Evolutionary conservation across 2,797 vertebrate species (phyloP).

Genomic region (Manis crassicaudata): DNA sequence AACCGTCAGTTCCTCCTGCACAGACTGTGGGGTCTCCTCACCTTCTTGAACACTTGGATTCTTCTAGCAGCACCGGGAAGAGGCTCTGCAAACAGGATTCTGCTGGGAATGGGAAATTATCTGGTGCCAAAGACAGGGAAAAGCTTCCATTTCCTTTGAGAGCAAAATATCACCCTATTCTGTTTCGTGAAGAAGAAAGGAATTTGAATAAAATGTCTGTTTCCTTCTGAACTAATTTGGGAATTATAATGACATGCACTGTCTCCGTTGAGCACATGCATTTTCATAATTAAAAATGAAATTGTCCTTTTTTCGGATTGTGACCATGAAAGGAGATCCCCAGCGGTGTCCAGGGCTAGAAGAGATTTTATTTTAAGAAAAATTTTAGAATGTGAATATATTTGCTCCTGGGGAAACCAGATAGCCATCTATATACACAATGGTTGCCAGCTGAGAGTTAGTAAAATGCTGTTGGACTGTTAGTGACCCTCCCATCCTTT

Average conservation of each 20-base stretch:
- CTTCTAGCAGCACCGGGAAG: neutral
- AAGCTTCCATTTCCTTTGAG: constrained; percentile 63
- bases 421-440: too few species aligned
- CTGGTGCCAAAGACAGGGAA: constrained; percentile 40
- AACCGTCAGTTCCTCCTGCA: neutral
- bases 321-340: constrained; percentile 58
- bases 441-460: neutral
- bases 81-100: constrained; percentile 22
- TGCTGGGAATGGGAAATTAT: constrained; percentile 29
- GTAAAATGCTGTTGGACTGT: neutral
- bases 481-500: neutral
- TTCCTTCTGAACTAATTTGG: constrained; percentile 75
- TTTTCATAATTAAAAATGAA: constrained; percentile 80
- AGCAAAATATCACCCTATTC: constrained; percentile 66
- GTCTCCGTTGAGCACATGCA: constrained; percentile 74
- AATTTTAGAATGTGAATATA: neutral
- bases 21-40: neutral
- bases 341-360: constrained; percentile 43
- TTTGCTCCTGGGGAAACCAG: too few species aligned
- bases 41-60: constrained; percentile 1
- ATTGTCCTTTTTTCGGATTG: constrained; percentile 67
- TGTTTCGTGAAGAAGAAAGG: constrained; percentile 68
- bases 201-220: constrained; percentile 77
- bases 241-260: constrained; percentile 75
- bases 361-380: constrained; percentile 66